A percentile compares a stretch with the other conserved stretches of the same genome.
Conservation (phyloP, 1,140 invertebrate genomes). For the Cydia splendana region DNA sequence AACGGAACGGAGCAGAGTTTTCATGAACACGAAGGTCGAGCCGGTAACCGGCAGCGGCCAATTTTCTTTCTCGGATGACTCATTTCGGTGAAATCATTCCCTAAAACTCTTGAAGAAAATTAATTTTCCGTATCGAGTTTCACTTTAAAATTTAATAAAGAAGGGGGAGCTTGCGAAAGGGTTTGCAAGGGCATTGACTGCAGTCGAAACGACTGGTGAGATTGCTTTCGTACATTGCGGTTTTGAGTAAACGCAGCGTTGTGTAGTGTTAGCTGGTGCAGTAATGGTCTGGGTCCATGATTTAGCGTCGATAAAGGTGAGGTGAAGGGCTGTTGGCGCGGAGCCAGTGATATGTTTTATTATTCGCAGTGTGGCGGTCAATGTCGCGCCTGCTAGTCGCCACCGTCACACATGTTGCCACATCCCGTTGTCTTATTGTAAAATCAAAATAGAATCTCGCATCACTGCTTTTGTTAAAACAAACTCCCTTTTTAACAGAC, state of each 20-base stretch:
- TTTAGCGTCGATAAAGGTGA: slow-evolving; percentile 54
- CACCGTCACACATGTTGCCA: slow-evolving; percentile 59
- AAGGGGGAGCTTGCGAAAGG: slow-evolving; percentile 20
- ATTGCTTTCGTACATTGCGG: slow-evolving; percentile 39
- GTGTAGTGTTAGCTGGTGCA: slow-evolving; percentile 20
- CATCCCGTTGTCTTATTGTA: slow-evolving; percentile 56
- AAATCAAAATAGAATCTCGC: slow-evolving; percentile 45
- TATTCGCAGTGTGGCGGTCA: slow-evolving; percentile 73
- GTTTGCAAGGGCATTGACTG: slow-evolving; percentile 30
- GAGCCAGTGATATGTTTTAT: slow-evolving; percentile 75
- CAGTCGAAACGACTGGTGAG: slow-evolving; percentile 3
- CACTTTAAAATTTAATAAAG: slow-evolving; percentile 22
- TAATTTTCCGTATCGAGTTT: slow-evolving; percentile 13
- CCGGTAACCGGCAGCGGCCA: slow-evolving; percentile 37
- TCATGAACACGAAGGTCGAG: slow-evolving; percentile 71
- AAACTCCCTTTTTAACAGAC: background rate
- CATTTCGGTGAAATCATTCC: slow-evolving; percentile 36
- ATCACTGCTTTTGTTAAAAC: slow-evolving; percentile 29
- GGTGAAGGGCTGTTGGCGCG: slow-evolving; percentile 69
- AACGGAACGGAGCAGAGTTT: slow-evolving; percentile 58
- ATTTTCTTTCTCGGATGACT: slow-evolving; percentile 40
- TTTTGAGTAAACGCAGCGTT: slow-evolving; percentile 46
- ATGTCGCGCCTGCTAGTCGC: slow-evolving; percentile 68
- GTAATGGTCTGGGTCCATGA: slow-evolving; percentile 45
- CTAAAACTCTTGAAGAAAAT: slow-evolving; percentile 12